Percentiles rank a stretch among this genome's conserved stretches.
Conservation (phyloP, 2,797 vertebrate species). For the Chrosomus eos region DNA sequence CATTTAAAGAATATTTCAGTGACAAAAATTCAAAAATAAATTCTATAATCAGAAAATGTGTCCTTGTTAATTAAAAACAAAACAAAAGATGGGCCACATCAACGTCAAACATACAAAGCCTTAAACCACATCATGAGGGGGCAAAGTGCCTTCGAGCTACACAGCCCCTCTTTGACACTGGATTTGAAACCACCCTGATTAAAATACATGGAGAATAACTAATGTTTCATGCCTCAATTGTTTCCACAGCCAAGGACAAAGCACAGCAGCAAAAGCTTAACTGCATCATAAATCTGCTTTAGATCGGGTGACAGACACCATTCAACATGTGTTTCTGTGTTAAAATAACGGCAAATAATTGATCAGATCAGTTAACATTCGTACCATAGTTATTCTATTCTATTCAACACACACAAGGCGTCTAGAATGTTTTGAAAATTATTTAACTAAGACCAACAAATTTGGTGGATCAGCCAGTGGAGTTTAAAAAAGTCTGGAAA, state of each 20-base stretch:
- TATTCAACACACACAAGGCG: not conserved
- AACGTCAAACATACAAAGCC: not conserved
- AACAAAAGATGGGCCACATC: not conserved
- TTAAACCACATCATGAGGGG: slow-evolving; percentile 25
- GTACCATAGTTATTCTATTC: slow-evolving; percentile 14
- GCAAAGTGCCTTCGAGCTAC: slow-evolving; percentile 30
- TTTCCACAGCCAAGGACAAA: slow-evolving; percentile 51
- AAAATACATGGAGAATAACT: slow-evolving; percentile 51
- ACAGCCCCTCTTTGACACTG: slow-evolving; percentile 37
- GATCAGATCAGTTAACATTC: slow-evolving; percentile 38
- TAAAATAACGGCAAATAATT: slow-evolving; percentile 44
- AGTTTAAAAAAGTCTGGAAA: not conserved
- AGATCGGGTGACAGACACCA: slow-evolving; percentile 42
- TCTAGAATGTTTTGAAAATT: not conserved
- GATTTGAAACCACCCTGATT: slow-evolving; percentile 42
- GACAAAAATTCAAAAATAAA: not conserved
- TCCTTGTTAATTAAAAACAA: not conserved
- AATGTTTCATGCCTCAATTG: slow-evolving; percentile 49
- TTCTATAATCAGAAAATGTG: not conserved
- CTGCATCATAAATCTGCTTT: slow-evolving; percentile 53
- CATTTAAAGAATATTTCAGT: not conserved
- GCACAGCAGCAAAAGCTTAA: slow-evolving; percentile 43
- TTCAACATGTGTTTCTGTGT: slow-evolving; percentile 48
- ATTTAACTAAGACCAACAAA: slow-evolving; percentile 16
- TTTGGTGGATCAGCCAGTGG: not conserved